Base-by-base conservation (phyloP, 2,797 vertebrate genomes). In the Channallabes apus region DNA sequence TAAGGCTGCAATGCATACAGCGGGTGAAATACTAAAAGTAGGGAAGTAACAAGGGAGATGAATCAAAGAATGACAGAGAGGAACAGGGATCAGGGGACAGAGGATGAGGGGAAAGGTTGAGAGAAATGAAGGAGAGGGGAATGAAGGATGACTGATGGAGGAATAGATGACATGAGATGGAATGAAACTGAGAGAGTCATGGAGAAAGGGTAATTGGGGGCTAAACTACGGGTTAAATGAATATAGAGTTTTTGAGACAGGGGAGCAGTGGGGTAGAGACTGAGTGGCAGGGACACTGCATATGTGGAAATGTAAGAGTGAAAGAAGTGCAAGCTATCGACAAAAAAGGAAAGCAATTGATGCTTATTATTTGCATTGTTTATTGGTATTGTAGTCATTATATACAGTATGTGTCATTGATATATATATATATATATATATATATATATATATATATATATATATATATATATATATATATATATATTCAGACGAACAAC, bases 1-100 rank as follows among this genome's bases (percentile, higher is more conserved):
- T 99, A 96, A 41, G 94, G 90, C 79, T 76, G 8, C 20, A n/a
- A 24, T 69, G 58, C 24, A 78, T 51, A 90, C 71, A 69, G 6
- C n/a, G 15, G 14, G 12, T 32, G 51, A 54, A 83, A 56, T 7
- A 62, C 35, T 72, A 32, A 51, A 83, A 22, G 62, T 64, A 22
- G n/a, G 35, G 62, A 73, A 83, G 32, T 35, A 41, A 80, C 83
- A 38, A 32, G 68, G 68, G 35, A 38, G 68, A 22, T 27, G 61
- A 73, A 67, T 56, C 32, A 82, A 15, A 46, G 80, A 81, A 67
- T 71, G 51, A 67, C 73, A 58, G 67, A 82, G 61, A 29, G 27
- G 78, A 77, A 82, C 38, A 32, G 35, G 61, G 68, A 67, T 86
- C 72, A 64, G 61, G 65, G 80, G 38, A 84, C 41, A 78, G 71